These are phyloP conservation scores for Leuctra nigra DNA, from an alignment of 2,888 invertebrate genomes.

Conservation along the genomic window DNA sequence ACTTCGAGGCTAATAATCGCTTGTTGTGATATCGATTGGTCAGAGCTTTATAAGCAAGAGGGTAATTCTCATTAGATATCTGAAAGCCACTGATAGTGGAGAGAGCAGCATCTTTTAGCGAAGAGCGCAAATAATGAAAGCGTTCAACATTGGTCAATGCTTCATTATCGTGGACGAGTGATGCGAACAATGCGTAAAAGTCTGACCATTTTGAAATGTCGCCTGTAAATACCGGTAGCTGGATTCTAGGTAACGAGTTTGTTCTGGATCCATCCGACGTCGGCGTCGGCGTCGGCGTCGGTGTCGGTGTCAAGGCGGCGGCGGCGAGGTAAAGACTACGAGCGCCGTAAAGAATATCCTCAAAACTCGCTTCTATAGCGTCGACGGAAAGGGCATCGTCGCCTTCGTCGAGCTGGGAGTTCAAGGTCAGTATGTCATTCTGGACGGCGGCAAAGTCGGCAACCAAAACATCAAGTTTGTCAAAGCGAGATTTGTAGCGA, in stretches of 20 bases:
- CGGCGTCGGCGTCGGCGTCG: neutral
- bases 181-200: neutral
- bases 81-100: neutral
- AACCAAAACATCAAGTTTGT: neutral
- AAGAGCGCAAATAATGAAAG: neutral
- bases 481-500: neutral
- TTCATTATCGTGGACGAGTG: neutral
- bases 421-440: neutral
- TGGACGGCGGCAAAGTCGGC: neutral
- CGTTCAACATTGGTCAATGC: neutral
- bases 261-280: neutral
- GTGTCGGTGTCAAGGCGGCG: neutral
- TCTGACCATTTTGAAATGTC: neutral
- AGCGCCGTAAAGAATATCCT: neutral
- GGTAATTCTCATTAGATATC: neutral
- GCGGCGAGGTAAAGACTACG: neutral
- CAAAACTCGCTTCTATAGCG: neutral
- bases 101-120: neutral
- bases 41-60: neutral
- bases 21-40: too few relatives aligned
- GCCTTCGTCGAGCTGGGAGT: neutral
- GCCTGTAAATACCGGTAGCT: neutral
- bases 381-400: too few relatives aligned
- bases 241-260: neutral
- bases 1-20: too few relatives aligned